Base-by-base conservation (phyloP, 2,888 invertebrate genomes). In the Ennomos erosarius region DNA sequence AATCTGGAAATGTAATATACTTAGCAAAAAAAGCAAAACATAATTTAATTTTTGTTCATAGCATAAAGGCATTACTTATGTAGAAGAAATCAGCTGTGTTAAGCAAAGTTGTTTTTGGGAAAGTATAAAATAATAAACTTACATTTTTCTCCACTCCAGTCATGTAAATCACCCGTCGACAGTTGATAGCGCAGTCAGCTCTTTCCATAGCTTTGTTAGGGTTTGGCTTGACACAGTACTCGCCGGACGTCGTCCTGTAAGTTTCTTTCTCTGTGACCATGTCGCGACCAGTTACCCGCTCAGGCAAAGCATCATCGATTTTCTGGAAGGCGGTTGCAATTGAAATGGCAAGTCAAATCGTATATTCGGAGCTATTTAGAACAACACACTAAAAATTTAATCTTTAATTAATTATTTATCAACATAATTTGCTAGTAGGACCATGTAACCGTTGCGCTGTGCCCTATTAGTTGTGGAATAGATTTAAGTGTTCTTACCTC, bases 141-240 rank as follows among this genome's bases (percentile, higher is more conserved):
- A 90, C 91, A 64, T 73, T 71, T 74, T 90, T 91, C 42, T 91
- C 90, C 9, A 90, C 87, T 1, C 84, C 86, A 46, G 90, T 92
- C 88, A 92, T 87, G 57, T 75, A 92, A 45, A 75, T 80, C 10
- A 90, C 89, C 35, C 88, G 72, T 9, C 82, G 75, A 55, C 90
- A 90, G 69, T 91, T 90, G 55, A 90, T 89, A 10, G 83, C 65
- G 59, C 89, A 87, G 59, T 91, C 92, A 0, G 90, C 65, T 4
- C 90, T 70, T 66, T 92, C 92, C 88, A 87, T 91, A 0, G 90
- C 90, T 55, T 91, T 91, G 64, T 91, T 91, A 1, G 90, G 90
- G 61, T 92, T 92, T 0, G 91, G 89, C 40, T 91, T 90, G 6
- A 89, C 87, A 62, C 89, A 83, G 65, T 90, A 92, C 56, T 86